A percentile compares a stretch with the other conserved stretches of the same genome.
Conservation (phyloP, 1,140 invertebrate species). For the Calephelis virginiensis region DNA sequence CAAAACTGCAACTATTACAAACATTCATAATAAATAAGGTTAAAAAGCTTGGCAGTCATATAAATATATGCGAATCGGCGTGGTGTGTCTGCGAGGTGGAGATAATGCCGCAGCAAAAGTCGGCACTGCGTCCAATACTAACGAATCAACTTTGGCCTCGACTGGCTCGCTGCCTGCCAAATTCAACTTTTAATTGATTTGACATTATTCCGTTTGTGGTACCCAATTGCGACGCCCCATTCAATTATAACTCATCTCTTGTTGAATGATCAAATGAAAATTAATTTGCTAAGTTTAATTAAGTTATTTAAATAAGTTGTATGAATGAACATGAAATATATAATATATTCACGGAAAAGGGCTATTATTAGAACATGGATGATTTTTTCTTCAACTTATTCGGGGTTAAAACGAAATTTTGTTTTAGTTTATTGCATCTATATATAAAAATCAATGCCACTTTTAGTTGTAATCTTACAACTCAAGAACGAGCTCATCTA, state of each 20-base stretch:
- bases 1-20: slow-evolving; percentile 1
- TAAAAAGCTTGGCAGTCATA: slow-evolving; percentile 21
- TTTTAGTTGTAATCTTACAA: too few relatives aligned
- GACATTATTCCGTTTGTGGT: slow-evolving; percentile 67
- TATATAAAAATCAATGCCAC: too few relatives aligned
- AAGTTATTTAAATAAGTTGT: slow-evolving; percentile 48
- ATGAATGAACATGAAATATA: neutral
- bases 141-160: slow-evolving; percentile 28
- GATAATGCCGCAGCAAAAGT: slow-evolving; percentile 39
- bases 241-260: slow-evolving; percentile 64
- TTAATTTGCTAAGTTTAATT: slow-evolving; percentile 60
- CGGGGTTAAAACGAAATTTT: too few relatives aligned
- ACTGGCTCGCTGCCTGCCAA: slow-evolving; percentile 50
- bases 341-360: neutral
- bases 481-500: too few relatives aligned
- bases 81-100: slow-evolving; percentile 41
- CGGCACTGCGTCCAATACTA: slow-evolving; percentile 24
- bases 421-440: too few relatives aligned
- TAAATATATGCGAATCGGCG: slow-evolving; percentile 38
- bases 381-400: too few relatives aligned
- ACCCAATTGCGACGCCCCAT: slow-evolving; percentile 53
- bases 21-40: slow-evolving; percentile 2
- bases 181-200: slow-evolving; percentile 71
- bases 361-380: too few relatives aligned
- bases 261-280: slow-evolving; percentile 70